Base-by-base conservation (phyloP, 2,113 vertebrate species). In the Rhinoderma darwinii region DNA sequence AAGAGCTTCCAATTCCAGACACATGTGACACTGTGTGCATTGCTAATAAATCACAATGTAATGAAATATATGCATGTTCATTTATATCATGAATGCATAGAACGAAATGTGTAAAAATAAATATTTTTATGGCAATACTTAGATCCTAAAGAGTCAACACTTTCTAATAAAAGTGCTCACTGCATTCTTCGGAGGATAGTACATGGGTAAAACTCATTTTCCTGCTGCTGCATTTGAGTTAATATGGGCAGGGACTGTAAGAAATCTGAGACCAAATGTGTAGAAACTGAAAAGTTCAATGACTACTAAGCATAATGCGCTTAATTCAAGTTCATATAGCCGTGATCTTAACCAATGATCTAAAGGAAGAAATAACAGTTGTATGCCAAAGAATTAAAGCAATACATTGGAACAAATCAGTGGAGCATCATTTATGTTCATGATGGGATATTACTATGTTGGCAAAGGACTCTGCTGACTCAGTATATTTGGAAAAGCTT, bases 261-360 rank as follows among this genome's bases (percentile, higher is more conserved):
- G 83, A 76, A 76, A 22, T 27, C 51, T 11, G 2, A 84, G 43
- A 9, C 6, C 51, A 76, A 76, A 56, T 73, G 47, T 61, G 51
- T 61, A 84, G 74, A 59, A 84, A 75, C 54, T 75, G 83, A 84
- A 76, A 76, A 84, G 70, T 72, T 84, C 83, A 84, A 20, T 76
- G 51, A 56, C 32, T 76, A 61, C 83, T 84, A 76, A 84, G 50
- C 43, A 76, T 50, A 84, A 84, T 84, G 83, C 20, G 54, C 37
- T 61, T 84, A 61, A 39, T 63, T 43, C 51, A 61, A 43, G 70
- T 75, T 43, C 66, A 32, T 56, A 35, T 54, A 72, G 56, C 27
- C 50, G 30, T 30, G 70, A 75, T 84, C 70, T 74, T 56, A 75
- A 54, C 44, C 70, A 75, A 27, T 74, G 70, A 75, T 56, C 70